These are phyloP conservation scores for Anguilla obscura DNA, from an alignment of 2,797 vertebrate species.

Conservation along the genomic window DNA sequence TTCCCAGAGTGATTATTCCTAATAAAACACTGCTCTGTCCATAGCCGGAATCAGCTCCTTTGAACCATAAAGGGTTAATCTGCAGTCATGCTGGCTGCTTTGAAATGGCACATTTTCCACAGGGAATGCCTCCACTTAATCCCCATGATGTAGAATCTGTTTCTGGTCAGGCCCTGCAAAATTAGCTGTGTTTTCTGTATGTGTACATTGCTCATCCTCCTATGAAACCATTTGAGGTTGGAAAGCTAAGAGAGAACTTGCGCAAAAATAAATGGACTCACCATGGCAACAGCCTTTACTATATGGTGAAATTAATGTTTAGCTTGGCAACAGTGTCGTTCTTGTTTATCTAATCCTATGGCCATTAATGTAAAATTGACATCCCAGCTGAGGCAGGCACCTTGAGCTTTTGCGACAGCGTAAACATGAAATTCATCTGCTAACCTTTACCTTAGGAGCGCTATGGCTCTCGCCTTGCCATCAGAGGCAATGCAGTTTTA, in stretches of 20 bases:
- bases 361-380: constrained; percentile 27
- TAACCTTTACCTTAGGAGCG: neutral
- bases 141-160: neutral
- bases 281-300: constrained; percentile 40
- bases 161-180: neutral
- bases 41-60: neutral
- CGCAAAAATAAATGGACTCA: constrained; percentile 34
- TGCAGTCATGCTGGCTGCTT: neutral
- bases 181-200: neutral
- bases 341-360: constrained; percentile 21
- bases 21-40: neutral
- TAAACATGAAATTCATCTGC: neutral
- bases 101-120: neutral
- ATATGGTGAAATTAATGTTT: constrained; percentile 29
- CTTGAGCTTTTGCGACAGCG: neutral
- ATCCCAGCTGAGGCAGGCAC: constrained; percentile 29
- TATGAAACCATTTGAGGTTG: neutral
- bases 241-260: constrained; percentile 19
- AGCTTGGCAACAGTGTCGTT: constrained; percentile 28
- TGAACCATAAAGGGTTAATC: constrained; percentile 10
- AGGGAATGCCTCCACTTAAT: neutral
- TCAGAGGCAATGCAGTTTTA: neutral
- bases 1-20: neutral
- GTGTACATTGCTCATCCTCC: constrained; percentile 1
- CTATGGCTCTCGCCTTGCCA: neutral